phyloP scores from a whole-genome alignment of 2,113 vertebrate species.

The Odobenus rosmarus region DNA sequence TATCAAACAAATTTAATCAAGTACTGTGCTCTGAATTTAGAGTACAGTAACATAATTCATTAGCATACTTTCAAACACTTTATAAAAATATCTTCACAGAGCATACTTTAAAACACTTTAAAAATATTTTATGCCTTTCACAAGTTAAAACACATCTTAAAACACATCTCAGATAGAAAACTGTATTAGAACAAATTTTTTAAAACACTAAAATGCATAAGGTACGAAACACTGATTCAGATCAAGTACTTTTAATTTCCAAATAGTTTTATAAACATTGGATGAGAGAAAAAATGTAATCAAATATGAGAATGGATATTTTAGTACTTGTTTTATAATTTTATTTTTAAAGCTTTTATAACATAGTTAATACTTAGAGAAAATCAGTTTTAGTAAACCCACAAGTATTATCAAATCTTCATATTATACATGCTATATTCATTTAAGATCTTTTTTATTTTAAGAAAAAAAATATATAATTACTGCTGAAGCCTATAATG shows the following conservation, averaged over 20 bases:
- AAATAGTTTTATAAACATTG: background rate
- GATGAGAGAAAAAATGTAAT: constrained; percentile 8
- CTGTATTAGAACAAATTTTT: background rate
- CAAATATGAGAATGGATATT: background rate
- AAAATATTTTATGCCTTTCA: background rate
- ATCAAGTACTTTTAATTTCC: constrained; percentile 9
- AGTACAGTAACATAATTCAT: background rate
- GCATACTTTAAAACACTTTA: background rate
- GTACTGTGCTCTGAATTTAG: background rate
- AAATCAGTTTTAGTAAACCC: background rate
- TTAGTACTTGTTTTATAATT: constrained; percentile 1
- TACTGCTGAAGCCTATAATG: background rate
- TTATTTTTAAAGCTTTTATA: constrained; percentile 6
- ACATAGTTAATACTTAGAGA: background rate
- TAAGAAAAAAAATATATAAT: background rate
- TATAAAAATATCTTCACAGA: background rate
- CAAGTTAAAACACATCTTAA: background rate
- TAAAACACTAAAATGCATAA: background rate
- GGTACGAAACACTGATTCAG: background rate
- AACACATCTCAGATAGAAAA: background rate
- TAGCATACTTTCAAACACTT: background rate
- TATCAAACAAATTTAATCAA: background rate
- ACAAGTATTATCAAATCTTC: constrained; percentile 5
- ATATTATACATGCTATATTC: background rate
- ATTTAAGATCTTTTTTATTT: background rate